Evolutionary conservation across 2,797 vertebrate species (phyloP).

Genomic region (Rhynchotus rufescens): DNA sequence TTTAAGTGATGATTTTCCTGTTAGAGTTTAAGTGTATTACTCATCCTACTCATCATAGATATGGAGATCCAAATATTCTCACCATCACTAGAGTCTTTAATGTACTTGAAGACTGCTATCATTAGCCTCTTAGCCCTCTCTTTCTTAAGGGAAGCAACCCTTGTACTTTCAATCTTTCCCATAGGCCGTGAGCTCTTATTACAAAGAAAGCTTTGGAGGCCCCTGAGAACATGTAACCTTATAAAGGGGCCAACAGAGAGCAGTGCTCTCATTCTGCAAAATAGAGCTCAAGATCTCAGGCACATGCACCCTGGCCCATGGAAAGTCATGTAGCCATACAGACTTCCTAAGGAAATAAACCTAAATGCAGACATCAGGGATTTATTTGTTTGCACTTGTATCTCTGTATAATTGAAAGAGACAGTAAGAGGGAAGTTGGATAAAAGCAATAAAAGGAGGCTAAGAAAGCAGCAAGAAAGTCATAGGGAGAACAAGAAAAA

Average conservation of each 20-base stretch:
- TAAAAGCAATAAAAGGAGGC: neutral
- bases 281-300: neutral
- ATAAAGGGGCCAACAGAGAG: neutral
- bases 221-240: neutral
- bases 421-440: neutral
- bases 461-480: neutral
- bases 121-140: neutral
- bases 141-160: neutral
- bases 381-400: neutral
- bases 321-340: neutral
- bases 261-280: neutral
- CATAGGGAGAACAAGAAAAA: neutral
- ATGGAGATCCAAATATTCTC: neutral
- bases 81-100: neutral
- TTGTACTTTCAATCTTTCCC: neutral
- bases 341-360: neutral
- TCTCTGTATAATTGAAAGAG: neutral
- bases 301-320: neutral
- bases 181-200: neutral
- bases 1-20: neutral
- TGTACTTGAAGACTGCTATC: neutral
- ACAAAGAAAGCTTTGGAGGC: neutral
- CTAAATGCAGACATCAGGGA: neutral
- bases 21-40: neutral
- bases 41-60: neutral